These are phyloP conservation scores for Coptodon rendalli DNA, from an alignment of 2,113 vertebrate species.

Conservation along the genomic window DNA sequence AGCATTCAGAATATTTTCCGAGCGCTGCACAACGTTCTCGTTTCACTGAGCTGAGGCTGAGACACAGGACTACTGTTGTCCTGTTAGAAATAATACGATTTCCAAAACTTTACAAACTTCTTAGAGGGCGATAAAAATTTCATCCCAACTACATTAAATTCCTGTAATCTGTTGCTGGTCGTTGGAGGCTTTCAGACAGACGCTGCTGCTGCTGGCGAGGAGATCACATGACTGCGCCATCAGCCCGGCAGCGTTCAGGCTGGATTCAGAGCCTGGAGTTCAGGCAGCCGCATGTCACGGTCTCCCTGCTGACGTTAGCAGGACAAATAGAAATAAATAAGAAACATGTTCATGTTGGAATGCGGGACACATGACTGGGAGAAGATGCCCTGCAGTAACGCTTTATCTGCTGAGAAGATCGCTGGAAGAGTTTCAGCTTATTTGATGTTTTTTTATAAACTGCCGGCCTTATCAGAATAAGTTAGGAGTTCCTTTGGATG, in stretches of 20 bases:
- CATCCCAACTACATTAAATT: not conserved
- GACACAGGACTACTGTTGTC: not conserved
- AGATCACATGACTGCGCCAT: not conserved
- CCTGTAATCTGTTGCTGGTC: not conserved
- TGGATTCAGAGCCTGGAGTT: not conserved
- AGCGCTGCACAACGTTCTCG: not conserved
- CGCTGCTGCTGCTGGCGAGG: not conserved
- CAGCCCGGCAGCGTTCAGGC: not conserved
- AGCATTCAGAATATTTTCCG: not conserved
- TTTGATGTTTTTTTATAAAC: not conserved
- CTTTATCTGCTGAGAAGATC: not conserved
- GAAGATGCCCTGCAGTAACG: not conserved
- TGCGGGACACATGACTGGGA: not conserved
- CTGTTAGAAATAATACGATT: rapidly evolving
- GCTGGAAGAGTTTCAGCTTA: not conserved
- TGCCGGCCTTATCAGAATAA: not conserved
- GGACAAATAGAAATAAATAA: not conserved
- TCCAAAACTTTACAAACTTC: rapidly evolving
- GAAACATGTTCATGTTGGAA: not conserved
- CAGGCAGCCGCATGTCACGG: not conserved
- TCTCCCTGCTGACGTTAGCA: not conserved
- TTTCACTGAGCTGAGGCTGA: not conserved
- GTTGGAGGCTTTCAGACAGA: rapidly evolving
- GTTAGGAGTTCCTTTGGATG: rapidly evolving
- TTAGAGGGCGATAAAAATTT: not conserved